Evolutionary conservation across 1,140 invertebrate species (phyloP), one percentile per base, ranked within the genome.

Genomic region (Trachymyrmex cornetzi): DNA sequence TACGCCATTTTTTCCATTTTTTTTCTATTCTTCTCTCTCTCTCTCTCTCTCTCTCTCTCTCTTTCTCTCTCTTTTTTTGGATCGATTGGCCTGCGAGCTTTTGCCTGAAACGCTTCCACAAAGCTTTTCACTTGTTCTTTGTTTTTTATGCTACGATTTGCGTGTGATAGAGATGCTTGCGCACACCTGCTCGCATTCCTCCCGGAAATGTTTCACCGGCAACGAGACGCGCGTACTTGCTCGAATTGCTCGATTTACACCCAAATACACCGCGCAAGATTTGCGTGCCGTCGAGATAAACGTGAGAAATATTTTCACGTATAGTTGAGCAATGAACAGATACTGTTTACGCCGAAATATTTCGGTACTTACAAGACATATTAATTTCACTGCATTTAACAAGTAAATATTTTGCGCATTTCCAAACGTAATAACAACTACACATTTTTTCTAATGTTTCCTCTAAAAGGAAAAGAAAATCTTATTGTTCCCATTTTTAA

Each of bases 31-130:
- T 30, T 53, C 22, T 30, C 1, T 22, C n/a, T 84, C 16, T 38
- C 44, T 59, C 27, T 24, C 7, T 38, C 48, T 12, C 57, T 61
- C 27, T 53, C 22, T 30, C 27, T 53, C 22, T 30, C 1, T 22
- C n/a, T 84, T 12, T 38, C 44, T 53, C 27, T 24, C 4, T 38
- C 55, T 55, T 12, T 34, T 88, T 87, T 38, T 48, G 53, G 77
- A 87, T 75, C 57, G 69, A 84, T 82, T 81, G 55, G 75, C 85
- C 80, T 92, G 86, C 86, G 38, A 85, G 91, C 91, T 92, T 92
- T 71, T 87, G 88, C 90, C 87, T 92, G 85, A 89, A 79, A 89
- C 50, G 91, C 90, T 91, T 91, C 77, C 64, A 84, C 53, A 61
- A 74, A 72, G 80, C 69, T 84, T 84, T 50, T 24, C 55, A 61